Conservation (phyloP, 2,797 vertebrate genomes). For the Malacoraja senta region DNA sequence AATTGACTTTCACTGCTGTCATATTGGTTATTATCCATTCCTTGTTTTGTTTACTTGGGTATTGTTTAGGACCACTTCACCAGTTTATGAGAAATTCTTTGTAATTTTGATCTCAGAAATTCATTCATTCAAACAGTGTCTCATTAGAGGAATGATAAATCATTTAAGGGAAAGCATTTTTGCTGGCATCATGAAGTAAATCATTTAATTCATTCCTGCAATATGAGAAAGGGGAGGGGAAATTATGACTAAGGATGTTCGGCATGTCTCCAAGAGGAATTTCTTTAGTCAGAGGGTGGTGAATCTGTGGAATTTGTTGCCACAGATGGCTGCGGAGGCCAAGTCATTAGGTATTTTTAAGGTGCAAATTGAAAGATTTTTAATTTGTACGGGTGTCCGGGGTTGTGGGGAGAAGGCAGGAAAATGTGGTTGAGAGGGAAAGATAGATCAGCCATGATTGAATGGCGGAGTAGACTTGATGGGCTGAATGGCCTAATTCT, state of each 20-base stretch:
- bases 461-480: too few relatives aligned
- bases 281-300: too few relatives aligned
- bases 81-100: not conserved
- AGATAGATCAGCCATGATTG: too few relatives aligned
- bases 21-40: not conserved
- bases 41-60: not conserved
- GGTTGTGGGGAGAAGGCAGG: too few relatives aligned
- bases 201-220: not conserved
- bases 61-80: not conserved
- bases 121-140: not conserved
- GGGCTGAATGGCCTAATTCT: too few relatives aligned
- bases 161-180: not conserved
- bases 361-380: too few relatives aligned
- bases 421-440: too few relatives aligned
- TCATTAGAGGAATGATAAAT: not conserved
- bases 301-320: too few relatives aligned
- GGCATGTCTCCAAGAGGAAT: too few relatives aligned
- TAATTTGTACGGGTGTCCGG: too few relatives aligned
- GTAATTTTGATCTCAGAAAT: not conserved
- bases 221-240: not conserved
- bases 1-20: slow-evolving; percentile 22
- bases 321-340: too few relatives aligned
- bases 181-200: not conserved
- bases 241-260: not conserved
- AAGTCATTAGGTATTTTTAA: too few relatives aligned